These are phyloP conservation scores for Corythaixoides concolor DNA, from an alignment of 2,113 vertebrate genomes.

Conservation along the genomic window DNA sequence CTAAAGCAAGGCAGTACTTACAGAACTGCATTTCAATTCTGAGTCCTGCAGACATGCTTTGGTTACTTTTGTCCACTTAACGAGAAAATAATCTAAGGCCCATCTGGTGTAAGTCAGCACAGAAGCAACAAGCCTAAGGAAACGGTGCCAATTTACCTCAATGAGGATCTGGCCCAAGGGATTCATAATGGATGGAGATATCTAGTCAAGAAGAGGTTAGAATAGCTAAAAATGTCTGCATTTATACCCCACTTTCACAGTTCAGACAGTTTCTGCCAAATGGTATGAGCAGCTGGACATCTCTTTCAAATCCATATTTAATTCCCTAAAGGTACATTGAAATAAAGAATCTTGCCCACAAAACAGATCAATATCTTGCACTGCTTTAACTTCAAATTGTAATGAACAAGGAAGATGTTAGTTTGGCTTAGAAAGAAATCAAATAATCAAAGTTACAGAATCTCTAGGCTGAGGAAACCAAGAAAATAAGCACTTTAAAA, in stretches of 20 bases:
- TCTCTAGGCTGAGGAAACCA: background rate
- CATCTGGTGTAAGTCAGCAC: slow-evolving; percentile 14
- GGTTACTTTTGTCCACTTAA: slow-evolving; percentile 34
- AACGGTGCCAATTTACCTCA: background rate
- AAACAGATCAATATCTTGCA: slow-evolving; percentile 39
- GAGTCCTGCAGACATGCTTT: background rate
- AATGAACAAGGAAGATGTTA: background rate
- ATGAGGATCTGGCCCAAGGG: slow-evolving; percentile 33
- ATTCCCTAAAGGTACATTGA: slow-evolving; percentile 46
- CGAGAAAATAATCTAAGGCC: slow-evolving; percentile 19
- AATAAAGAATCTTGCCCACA: background rate
- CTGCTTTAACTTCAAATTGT: slow-evolving; percentile 3
- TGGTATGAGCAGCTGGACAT: slow-evolving; percentile 32
- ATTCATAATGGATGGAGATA: slow-evolving; percentile 50
- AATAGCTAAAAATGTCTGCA: background rate
- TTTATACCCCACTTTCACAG: background rate
- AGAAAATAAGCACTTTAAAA: background rate
- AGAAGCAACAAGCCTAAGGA: background rate
- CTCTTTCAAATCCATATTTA: slow-evolving; percentile 53
- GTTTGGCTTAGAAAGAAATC: background rate
- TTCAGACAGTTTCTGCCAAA: slow-evolving; percentile 40
- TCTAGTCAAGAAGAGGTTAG: slow-evolving; percentile 23
- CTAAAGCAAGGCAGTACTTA: background rate
- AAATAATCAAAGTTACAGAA: background rate
- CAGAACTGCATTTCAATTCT: slow-evolving; percentile 3